A percentile compares a stretch with the other conserved stretches of the same genome.
These are phyloP conservation scores for Hesperia comma DNA, from an alignment of 2,888 invertebrate species.

Conservation along the genomic window DNA sequence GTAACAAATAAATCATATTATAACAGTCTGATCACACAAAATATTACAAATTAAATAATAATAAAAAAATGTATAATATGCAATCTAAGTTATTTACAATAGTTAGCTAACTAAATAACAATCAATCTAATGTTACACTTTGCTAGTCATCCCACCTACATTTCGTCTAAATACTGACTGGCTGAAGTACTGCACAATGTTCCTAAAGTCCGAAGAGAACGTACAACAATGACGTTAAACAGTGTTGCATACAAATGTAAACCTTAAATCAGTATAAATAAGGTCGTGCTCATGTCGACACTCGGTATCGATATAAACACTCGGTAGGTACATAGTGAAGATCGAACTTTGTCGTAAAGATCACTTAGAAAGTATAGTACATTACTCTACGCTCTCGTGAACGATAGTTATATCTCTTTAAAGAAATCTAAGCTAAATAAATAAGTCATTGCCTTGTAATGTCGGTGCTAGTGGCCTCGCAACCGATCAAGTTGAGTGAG, in stretches of 20 bases:
- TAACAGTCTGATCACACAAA: slow-evolving; percentile 83
- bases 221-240: not conserved
- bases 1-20: slow-evolving; percentile 82
- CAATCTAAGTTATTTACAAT: slow-evolving; percentile 81
- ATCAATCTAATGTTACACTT: slow-evolving; percentile 76
- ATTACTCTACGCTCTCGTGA: not conserved
- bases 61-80: slow-evolving; percentile 69
- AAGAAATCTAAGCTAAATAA: slow-evolving; percentile 50
- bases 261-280: not conserved
- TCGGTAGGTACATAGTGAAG: no score
- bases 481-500: slow-evolving; percentile 34
- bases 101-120: slow-evolving; percentile 84
- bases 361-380: not conserved
- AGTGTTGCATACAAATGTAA: not conserved
- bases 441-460: slow-evolving; percentile 47
- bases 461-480: slow-evolving; percentile 28
- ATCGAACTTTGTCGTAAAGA: no score
- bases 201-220: slow-evolving; percentile 31
- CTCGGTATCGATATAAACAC: no score
- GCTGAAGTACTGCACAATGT: slow-evolving; percentile 61
- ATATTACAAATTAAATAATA: slow-evolving; percentile 82
- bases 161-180: slow-evolving; percentile 79
- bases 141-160: slow-evolving; percentile 58
- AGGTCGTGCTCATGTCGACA: not conserved
- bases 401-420: slow-evolving; percentile 42